Evolutionary conservation across 2,888 invertebrate genomes (phyloP).

Genomic region (Podotricha telesiphe): DNA sequence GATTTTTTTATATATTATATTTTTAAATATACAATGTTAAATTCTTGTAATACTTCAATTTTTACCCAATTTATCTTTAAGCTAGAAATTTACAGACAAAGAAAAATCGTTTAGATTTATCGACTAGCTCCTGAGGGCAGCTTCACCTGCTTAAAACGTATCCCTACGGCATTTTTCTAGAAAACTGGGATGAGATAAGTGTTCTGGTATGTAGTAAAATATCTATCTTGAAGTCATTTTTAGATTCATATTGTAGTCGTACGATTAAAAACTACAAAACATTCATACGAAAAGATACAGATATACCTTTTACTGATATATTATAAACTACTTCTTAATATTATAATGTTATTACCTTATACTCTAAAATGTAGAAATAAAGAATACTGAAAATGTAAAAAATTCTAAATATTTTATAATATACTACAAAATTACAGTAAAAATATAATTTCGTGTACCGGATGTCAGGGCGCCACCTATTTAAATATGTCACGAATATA

Average conservation of each 20-base stretch:
- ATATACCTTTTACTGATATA: too few species aligned
- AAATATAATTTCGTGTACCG: slow-evolving; percentile 3
- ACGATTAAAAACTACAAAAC: neutral
- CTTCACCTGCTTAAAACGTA: neutral
- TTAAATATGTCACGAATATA: slow-evolving; percentile 35
- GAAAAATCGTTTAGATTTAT: slow-evolving; percentile 8
- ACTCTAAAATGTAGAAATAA: too few species aligned
- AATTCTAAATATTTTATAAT: neutral
- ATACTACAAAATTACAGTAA: neutral
- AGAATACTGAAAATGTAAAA: neutral
- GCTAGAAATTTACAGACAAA: neutral
- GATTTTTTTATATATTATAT: too few species aligned
- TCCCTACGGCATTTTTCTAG: neutral
- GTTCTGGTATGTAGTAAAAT: neutral
- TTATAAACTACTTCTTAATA: too few species aligned
- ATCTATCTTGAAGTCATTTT: neutral
- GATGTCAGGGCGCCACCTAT: slow-evolving; percentile 32
- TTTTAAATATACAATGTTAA: neutral
- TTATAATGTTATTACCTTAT: too few species aligned
- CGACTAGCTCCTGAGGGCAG: slow-evolving; percentile 17
- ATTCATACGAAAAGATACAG: too few species aligned
- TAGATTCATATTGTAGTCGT: neutral
- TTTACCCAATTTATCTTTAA: neutral
- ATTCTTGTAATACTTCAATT: neutral
- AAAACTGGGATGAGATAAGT: neutral